Conservation (phyloP, 2,888 invertebrate genomes). For the Lobophora halterata region DNA sequence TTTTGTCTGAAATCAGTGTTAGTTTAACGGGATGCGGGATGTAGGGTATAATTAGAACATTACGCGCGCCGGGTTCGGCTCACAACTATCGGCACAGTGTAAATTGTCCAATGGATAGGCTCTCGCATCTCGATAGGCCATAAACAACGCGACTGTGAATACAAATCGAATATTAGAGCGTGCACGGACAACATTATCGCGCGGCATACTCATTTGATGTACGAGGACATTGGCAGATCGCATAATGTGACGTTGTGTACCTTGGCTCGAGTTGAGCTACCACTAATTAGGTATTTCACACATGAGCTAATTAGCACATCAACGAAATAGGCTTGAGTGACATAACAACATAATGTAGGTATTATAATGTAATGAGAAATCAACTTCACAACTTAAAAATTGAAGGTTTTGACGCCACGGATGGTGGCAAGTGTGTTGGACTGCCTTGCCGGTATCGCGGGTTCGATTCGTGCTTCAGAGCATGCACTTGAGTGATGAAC, state of each 20-base stretch:
- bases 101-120: constrained; percentile 67
- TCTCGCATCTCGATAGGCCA: constrained; percentile 72
- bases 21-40: constrained; percentile 18
- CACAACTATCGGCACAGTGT: constrained; percentile 69
- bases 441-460: too few species aligned
- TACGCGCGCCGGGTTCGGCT: constrained; percentile 44
- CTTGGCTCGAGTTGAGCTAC: constrained; percentile 38
- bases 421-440: too few species aligned
- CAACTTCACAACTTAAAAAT: too few species aligned
- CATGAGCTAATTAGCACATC: constrained; percentile 20
- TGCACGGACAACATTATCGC: constrained; percentile 61
- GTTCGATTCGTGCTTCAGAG: too few species aligned
- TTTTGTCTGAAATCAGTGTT: constrained; percentile 19
- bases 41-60: constrained; percentile 51
- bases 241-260: constrained; percentile 40
- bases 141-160: constrained; percentile 76
- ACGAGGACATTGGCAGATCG: constrained; percentile 51
- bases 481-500: too few species aligned
- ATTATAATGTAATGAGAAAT: constrained; percentile 17
- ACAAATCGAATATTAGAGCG: constrained; percentile 77
- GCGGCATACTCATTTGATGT: constrained; percentile 46
- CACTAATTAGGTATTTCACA: constrained; percentile 40
- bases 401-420: too few species aligned
- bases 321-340: constrained; percentile 15
- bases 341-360: too few species aligned